These are phyloP conservation scores for Drosophila bocki DNA, from an alignment of 1,140 invertebrate genomes.

Conservation along the genomic window DNA sequence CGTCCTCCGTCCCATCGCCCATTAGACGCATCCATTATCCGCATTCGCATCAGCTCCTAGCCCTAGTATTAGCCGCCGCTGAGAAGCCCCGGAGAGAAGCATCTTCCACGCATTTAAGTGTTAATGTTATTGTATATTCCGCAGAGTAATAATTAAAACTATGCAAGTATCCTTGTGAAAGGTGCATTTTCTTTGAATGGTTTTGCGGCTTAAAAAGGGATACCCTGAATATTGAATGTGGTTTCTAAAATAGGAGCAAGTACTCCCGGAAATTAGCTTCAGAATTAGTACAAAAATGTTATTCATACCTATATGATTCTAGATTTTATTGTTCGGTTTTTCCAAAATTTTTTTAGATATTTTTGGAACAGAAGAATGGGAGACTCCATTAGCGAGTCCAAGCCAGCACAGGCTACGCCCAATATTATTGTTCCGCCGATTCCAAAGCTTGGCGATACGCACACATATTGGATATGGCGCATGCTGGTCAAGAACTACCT, in stretches of 20 bases:
- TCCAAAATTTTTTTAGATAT: conserved; percentile 15
- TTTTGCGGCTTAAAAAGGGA: neutral
- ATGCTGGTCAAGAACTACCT: conserved; percentile 31
- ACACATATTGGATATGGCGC: conserved; percentile 40
- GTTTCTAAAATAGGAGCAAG: neutral
- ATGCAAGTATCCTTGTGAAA: conserved; percentile 15
- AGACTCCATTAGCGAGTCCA: neutral
- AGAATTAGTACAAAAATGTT: neutral
- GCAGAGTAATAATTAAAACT: conserved; percentile 56
- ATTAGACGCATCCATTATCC: conserved; percentile 55
- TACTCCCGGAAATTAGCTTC: neutral
- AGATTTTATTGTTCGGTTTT: conserved; percentile 1
- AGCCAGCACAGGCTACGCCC: fast-evolving
- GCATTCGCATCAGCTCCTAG: conserved; percentile 32
- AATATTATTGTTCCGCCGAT: conserved; percentile 12
- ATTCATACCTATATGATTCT: conserved; percentile 20
- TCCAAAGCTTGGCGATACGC: conserved; percentile 32
- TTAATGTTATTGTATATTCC: conserved; percentile 77
- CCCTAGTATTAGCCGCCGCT: conserved; percentile 33
- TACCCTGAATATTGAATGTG: neutral
- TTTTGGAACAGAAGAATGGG: conserved; percentile 21
- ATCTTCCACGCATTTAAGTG: conserved; percentile 76
- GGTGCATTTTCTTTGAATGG: neutral
- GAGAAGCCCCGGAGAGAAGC: conserved; percentile 39
- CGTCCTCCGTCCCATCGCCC: conserved; percentile 35